Base-by-base conservation (phyloP, 23 tunicate genomes). In the Ciona savignyi region DNA sequence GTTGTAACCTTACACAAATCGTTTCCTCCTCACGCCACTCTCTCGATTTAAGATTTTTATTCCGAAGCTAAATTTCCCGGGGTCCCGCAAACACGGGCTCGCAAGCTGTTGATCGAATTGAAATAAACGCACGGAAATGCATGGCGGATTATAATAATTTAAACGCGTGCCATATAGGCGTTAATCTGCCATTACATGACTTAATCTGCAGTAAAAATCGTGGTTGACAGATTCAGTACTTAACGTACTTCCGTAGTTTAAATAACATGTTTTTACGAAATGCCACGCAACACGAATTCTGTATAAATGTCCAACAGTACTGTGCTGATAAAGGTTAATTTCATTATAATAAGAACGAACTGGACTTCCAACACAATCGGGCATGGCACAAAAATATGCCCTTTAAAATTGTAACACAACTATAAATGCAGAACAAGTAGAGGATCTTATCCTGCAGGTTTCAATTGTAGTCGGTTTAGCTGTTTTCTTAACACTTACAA, bases 1-100 rank as follows among this genome's bases (percentile, higher is more conserved):
- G 20, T 35, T 72, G 76, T 33, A 72, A 72, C 76, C 76, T 27
- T 42, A 72, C 76, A 72, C 76, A 72, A 48, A 51, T 25, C 51
- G 48, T 64, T 72, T 72, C 76, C 76, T 72, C 27, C 26, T n/a
- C 6, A 11, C 28, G 15, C 4, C 6, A 42, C 78, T 61, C 78
- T 74, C 78, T 74, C 78, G 78, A 62, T 74, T 62, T 51, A 15
- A 42, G 56, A 42, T 42, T 42, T 42, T 42, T 42, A 42, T 42
- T 42, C 56, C 56, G 56, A 15, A 15, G 56, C 9, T 42, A 42
- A 42, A 42, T 42, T 42, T 9, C 11, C 15, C 15, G 15, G 15
- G 15, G 9, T 42, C 56, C 56, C 11, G 56, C 9, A 42, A 42
- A 42, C 56, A 42, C 56, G 56, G 11, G 9, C 15, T 15, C 15